A percentile compares a stretch with the other conserved stretches of the same genome.
Evolutionary conservation across 2,113 vertebrate genomes (phyloP).

Genomic region (Oenanthe melanoleuca): DNA sequence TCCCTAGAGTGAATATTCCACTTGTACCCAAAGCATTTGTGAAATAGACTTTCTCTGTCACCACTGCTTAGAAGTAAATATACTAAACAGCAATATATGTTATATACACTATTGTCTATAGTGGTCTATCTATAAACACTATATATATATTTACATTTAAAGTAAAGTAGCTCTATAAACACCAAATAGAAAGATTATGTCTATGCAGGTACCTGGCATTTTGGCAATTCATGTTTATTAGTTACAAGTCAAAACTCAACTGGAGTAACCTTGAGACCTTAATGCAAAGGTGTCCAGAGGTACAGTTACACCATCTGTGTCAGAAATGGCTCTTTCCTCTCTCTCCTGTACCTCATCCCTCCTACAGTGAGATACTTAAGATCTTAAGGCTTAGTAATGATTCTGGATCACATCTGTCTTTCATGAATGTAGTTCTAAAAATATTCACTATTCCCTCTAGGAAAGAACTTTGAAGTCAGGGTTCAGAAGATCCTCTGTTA

Average conservation of each 20-base stretch:
- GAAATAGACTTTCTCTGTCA: neutral
- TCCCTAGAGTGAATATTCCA: neutral
- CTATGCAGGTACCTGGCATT: neutral
- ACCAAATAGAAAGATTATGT: neutral
- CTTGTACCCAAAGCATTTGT: neutral
- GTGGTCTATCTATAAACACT: neutral
- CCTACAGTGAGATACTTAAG: neutral
- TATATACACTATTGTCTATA: neutral
- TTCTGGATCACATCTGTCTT: neutral
- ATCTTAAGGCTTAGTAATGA: neutral
- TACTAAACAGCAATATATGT: neutral
- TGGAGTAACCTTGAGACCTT: neutral
- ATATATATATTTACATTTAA: neutral
- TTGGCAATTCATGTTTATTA: neutral
- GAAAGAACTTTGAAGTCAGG: neutral
- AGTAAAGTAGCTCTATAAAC: neutral
- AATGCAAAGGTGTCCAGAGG: neutral
- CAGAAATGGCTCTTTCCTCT: neutral
- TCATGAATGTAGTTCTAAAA: neutral
- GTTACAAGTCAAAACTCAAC: neutral
- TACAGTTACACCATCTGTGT: neutral
- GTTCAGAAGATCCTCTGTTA: neutral
- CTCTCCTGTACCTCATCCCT: neutral
- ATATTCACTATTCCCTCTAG: neutral
- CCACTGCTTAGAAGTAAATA: neutral